Evolutionary conservation across 2,888 invertebrate genomes (phyloP).

Genomic region (Ctena decussata): DNA sequence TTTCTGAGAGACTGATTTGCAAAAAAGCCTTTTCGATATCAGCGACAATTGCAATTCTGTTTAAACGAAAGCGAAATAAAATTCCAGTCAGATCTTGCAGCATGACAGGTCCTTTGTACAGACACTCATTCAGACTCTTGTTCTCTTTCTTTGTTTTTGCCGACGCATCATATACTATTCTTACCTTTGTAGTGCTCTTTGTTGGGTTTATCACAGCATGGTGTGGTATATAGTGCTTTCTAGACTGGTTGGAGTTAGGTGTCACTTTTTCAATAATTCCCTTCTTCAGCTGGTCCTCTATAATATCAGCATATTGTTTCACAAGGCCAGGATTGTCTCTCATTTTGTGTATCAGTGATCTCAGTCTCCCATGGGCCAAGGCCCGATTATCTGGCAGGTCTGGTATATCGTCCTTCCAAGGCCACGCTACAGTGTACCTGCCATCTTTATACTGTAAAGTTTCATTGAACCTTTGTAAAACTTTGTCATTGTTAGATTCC

Average conservation of each 20-base stretch:
- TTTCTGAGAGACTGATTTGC: neutral
- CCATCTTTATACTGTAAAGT: constrained; percentile 9
- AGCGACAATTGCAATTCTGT: no score
- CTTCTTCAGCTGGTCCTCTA: no score
- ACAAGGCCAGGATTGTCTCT: constrained; percentile 17
- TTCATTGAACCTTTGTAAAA: constrained; percentile 1
- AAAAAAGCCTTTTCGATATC: no score
- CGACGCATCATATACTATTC: constrained; percentile 15
- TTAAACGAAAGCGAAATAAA: no score
- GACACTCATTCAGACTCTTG: constrained; percentile 39
- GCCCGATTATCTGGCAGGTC: constrained; percentile 24
- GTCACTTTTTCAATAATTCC: neutral
- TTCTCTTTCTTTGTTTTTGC: no score
- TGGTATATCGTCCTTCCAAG: constrained; percentile 31
- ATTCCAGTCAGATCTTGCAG: no score
- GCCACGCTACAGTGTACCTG: constrained; percentile 36
- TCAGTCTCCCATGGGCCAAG: constrained; percentile 25
- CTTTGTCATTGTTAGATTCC: neutral
- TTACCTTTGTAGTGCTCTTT: neutral
- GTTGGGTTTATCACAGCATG: no score
- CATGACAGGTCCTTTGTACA: constrained; percentile 21
- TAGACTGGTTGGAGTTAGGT: neutral
- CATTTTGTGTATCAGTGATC: constrained; percentile 17
- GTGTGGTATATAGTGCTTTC: constrained; percentile 1
- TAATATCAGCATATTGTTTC: constrained; percentile 23